Conservation (phyloP, 2,113 vertebrate species). For the Podarcis cretensis region DNA sequence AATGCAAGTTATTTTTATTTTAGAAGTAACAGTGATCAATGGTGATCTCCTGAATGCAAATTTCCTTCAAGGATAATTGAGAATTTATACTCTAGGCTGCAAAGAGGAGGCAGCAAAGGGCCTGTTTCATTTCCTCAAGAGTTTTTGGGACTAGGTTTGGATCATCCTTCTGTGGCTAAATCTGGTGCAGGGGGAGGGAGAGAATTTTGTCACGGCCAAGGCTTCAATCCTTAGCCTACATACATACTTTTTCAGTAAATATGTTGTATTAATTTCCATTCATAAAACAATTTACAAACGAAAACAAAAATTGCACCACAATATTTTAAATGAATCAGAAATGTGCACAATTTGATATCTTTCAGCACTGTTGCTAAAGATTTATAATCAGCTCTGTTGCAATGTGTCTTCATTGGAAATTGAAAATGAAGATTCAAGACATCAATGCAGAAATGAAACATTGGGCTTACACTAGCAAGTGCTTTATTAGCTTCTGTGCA, state of each 20-base stretch:
- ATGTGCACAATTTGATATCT: neutral
- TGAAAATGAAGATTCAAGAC: neutral
- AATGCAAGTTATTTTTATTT: conserved; percentile 54
- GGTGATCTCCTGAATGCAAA: conserved; percentile 37
- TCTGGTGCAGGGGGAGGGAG: too few species aligned
- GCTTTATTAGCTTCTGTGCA: neutral
- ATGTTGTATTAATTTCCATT: neutral
- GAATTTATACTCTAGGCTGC: neutral
- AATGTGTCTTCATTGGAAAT: neutral
- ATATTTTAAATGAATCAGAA: neutral
- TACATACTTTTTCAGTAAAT: neutral
- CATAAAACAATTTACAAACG: neutral
- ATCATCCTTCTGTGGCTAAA: neutral
- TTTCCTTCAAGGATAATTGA: conserved; percentile 14
- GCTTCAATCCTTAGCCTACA: neutral
- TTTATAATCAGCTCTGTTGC: neutral
- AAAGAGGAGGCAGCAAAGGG: neutral
- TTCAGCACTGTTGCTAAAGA: neutral
- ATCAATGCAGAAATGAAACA: neutral
- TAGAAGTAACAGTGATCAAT: conserved; percentile 40
- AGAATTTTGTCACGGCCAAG: neutral
- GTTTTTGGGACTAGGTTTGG: neutral
- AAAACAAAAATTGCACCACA: neutral
- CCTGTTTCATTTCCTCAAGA: neutral
- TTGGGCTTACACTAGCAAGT: neutral